A percentile compares a stretch with the other conserved stretches of the same genome.
phyloP scores from a whole-genome alignment of 2,797 vertebrate species.

The Myiothlypis coronata region DNA sequence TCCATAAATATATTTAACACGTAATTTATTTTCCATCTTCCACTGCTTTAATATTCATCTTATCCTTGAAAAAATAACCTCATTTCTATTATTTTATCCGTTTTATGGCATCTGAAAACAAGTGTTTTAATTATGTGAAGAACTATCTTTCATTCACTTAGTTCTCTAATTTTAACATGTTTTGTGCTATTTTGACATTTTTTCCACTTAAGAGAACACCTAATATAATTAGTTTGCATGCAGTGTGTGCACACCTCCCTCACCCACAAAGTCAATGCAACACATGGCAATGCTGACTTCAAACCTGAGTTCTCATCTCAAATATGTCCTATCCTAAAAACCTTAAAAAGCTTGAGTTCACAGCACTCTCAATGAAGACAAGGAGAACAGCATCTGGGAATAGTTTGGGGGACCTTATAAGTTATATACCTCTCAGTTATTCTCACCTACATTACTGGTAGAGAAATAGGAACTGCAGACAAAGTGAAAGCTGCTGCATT shows the following conservation, averaged over 20 bases:
- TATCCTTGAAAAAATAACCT: not conserved
- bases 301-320: not conserved
- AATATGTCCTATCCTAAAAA: not conserved
- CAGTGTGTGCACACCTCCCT: not conserved
- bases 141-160: slow-evolving; percentile 12
- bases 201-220: not conserved
- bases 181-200: not conserved
- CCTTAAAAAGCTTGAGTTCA: not conserved
- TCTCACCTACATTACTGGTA: not conserved
- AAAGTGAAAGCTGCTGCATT: not conserved
- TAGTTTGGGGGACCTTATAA: not conserved
- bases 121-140: slow-evolving; percentile 41
- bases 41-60: not conserved
- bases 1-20: not conserved
- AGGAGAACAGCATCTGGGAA: not conserved
- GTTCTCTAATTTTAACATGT: slow-evolving; percentile 18
- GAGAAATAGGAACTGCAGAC: not conserved
- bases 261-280: not conserved
- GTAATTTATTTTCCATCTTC: not conserved
- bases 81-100: not conserved
- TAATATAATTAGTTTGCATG: not conserved
- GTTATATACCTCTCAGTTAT: not conserved
- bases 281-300: not conserved
- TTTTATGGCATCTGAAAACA: slow-evolving; percentile 36
- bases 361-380: not conserved